These are phyloP conservation scores for Iselma pallidipennis DNA, from an alignment of 2,888 invertebrate genomes.

Conservation along the genomic window DNA sequence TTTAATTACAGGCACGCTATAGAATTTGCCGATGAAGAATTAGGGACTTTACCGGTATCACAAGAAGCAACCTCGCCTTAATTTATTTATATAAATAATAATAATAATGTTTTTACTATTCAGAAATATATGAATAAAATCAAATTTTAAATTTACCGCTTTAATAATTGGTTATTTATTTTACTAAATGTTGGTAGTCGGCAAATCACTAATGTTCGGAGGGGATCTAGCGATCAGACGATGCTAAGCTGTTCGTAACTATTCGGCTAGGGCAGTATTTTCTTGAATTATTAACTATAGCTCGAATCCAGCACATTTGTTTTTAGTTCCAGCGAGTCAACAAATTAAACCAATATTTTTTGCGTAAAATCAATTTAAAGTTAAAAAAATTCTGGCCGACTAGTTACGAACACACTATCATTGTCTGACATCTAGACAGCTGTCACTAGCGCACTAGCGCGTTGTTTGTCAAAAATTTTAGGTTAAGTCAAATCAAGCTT, in stretches of 20 bases:
- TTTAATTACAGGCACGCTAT: slow-evolving; percentile 52
- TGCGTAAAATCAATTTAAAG: too few relatives aligned
- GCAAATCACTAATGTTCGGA: background rate
- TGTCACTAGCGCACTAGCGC: too few relatives aligned
- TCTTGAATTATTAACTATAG: background rate
- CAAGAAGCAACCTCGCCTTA: slow-evolving; percentile 14
- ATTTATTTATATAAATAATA: slow-evolving; percentile 16
- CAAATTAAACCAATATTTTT: too few relatives aligned
- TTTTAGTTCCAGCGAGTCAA: too few relatives aligned
- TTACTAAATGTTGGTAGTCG: background rate
- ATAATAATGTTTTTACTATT: background rate
- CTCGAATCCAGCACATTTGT: too few relatives aligned
- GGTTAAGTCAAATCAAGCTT: background rate
- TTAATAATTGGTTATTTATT: background rate
- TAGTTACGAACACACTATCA: too few relatives aligned
- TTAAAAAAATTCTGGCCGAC: too few relatives aligned
- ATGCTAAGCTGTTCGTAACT: too few relatives aligned
- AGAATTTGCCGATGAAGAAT: slow-evolving; percentile 52
- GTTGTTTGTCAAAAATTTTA: background rate
- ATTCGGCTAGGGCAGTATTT: background rate
- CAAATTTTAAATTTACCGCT: background rate
- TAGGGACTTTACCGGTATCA: slow-evolving; percentile 39
- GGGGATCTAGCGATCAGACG: too few relatives aligned
- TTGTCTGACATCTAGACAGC: too few relatives aligned
- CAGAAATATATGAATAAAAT: background rate